These are phyloP conservation scores for Thymelicus acteon DNA, from an alignment of 2,888 invertebrate genomes.

Conservation along the genomic window DNA sequence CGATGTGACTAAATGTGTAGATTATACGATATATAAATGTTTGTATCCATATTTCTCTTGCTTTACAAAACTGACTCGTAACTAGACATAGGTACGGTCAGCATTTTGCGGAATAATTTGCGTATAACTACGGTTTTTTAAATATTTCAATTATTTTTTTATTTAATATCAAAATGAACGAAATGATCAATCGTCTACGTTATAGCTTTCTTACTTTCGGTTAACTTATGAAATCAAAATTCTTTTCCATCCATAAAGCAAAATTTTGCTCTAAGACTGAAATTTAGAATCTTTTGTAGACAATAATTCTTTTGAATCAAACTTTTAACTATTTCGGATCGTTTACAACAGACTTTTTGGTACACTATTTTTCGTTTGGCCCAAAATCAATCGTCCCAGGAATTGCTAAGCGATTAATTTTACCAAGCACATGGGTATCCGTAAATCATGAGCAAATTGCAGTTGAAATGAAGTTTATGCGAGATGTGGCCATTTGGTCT, in stretches of 20 bases:
- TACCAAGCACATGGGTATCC: not conserved
- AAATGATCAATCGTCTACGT: no score
- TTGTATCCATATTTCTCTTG: conserved; percentile 1
- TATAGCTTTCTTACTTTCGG: conserved; percentile 24
- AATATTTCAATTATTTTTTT: no score
- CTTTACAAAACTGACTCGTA: not conserved
- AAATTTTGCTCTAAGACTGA: conserved; percentile 31
- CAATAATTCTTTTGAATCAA: conserved; percentile 23
- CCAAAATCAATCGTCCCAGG: not conserved
- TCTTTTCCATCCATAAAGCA: conserved; percentile 24
- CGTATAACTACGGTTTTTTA: no score
- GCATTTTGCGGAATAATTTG: no score
- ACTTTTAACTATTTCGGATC: conserved; percentile 6
- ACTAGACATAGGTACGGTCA: no score
- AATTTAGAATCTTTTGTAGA: conserved; percentile 25
- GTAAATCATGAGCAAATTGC: not conserved
- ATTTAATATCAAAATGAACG: no score
- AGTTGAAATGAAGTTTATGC: no score
- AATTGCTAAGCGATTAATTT: not conserved
- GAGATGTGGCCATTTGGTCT: no score
- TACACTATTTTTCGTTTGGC: not conserved
- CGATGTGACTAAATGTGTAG: conserved; percentile 14
- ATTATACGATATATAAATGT: conserved; percentile 2
- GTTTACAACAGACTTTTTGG: conserved; percentile 5
- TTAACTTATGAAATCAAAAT: conserved; percentile 16